These are phyloP conservation scores for Chanos chanos DNA, from an alignment of 2,797 vertebrate species.

Conservation along the genomic window DNA sequence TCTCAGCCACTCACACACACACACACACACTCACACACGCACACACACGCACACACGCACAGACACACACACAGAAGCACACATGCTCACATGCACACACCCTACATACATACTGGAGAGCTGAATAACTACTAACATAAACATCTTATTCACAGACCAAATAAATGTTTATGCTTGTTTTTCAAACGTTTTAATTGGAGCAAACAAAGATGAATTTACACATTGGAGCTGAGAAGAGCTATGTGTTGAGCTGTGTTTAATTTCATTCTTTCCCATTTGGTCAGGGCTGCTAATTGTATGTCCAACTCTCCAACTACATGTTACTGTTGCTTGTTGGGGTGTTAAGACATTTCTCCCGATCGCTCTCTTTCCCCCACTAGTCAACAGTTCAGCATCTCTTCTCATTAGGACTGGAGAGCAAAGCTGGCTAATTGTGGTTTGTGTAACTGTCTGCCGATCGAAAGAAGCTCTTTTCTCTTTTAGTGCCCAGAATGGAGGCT, in stretches of 20 bases:
- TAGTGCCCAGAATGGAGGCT: conserved; percentile 17
- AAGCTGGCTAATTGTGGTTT: no score
- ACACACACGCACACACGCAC: conserved; percentile 19
- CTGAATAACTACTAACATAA: neutral
- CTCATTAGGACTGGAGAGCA: conserved; percentile 9
- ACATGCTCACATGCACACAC: conserved; percentile 18
- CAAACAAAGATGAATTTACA: no score
- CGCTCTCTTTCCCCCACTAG: neutral
- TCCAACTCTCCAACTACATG: neutral
- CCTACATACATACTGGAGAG: neutral
- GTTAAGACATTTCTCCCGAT: conserved; percentile 1
- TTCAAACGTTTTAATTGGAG: no score
- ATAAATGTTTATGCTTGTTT: no score
- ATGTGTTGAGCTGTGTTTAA: no score
- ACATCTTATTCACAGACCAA: no score
- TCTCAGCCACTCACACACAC: no score
- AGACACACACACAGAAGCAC: conserved; percentile 15
- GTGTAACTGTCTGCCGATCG: neutral
- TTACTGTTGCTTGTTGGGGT: neutral
- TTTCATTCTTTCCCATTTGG: no score
- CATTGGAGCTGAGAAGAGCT: no score
- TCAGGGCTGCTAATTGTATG: no score
- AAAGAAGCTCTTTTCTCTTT: neutral
- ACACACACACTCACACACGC: conserved; percentile 16
- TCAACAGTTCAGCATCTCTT: no score